These are phyloP conservation scores for Clarias gariepinus DNA, from an alignment of 2,113 vertebrate species.

Conservation along the genomic window DNA sequence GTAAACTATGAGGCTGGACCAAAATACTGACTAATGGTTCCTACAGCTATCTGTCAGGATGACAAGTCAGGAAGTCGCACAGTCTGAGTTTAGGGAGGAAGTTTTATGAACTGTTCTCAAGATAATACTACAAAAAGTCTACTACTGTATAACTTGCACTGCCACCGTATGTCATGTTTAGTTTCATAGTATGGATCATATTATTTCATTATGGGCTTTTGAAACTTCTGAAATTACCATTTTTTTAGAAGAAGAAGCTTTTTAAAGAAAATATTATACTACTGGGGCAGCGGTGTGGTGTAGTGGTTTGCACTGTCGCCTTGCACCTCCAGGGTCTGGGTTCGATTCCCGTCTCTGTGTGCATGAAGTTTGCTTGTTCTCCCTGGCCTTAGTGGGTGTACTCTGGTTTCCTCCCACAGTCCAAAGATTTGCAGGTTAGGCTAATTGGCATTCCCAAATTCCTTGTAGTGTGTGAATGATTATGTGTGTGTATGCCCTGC, in stretches of 20 bases:
- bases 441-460: no score
- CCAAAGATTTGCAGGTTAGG: no score
- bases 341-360: no score
- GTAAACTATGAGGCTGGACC: neutral
- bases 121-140: neutral
- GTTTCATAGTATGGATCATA: neutral
- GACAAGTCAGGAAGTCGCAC: neutral
- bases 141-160: conserved; percentile 9
- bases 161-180: neutral
- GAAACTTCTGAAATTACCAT: neutral
- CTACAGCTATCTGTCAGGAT: neutral
- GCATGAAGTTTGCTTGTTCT: no score
- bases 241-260: neutral
- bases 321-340: no score
- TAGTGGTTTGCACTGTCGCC: no score
- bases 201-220: neutral
- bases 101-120: neutral
- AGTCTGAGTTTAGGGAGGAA: neutral
- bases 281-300: no score
- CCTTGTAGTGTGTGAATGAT: no score
- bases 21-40: neutral
- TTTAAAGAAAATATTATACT: conserved; percentile 22
- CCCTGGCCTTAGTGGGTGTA: no score
- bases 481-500: no score
- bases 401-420: no score